Evolutionary conservation across 1,140 invertebrate genomes (phyloP).

Genomic region (Zaprionus ornatus): DNA sequence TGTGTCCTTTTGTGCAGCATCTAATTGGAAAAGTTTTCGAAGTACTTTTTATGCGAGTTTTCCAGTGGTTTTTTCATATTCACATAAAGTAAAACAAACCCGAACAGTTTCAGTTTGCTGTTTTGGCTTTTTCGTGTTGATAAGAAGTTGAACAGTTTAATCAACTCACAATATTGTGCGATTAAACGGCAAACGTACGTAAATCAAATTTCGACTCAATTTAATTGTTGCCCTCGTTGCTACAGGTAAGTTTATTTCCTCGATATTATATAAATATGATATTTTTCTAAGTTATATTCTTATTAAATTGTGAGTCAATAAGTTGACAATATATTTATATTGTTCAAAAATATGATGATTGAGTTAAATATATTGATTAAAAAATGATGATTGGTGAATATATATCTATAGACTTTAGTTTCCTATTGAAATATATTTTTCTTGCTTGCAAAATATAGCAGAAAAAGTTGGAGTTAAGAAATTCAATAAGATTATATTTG

Average conservation of each 20-base stretch:
- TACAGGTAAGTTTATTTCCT: conserved; percentile 17
- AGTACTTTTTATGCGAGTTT: conserved; percentile 32
- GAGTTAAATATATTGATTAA: no score
- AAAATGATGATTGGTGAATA: no score
- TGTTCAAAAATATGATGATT: no score
- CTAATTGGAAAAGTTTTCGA: conserved; percentile 57
- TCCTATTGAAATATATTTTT: no score
- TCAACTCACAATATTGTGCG: conserved; percentile 12
- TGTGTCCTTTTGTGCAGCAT: conserved; percentile 10
- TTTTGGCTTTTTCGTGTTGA: conserved; percentile 10
- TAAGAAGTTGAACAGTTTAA: conserved; percentile 19
- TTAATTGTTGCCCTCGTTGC: conserved; percentile 19
- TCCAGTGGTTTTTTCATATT: conserved; percentile 2
- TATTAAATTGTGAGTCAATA: background rate
- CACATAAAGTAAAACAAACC: conserved; percentile 6
- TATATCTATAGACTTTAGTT: no score
- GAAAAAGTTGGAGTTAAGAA: no score
- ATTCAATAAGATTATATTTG: no score
- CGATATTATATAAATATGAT: background rate
- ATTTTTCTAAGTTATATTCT: background rate
- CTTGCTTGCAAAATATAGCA: no score
- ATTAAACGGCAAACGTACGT: conserved; percentile 42
- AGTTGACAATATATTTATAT: background rate
- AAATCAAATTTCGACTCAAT: conserved; percentile 37
- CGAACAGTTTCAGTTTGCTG: background rate